Base-by-base conservation (phyloP, 2,113 vertebrate genomes). In the Solea solea region DNA sequence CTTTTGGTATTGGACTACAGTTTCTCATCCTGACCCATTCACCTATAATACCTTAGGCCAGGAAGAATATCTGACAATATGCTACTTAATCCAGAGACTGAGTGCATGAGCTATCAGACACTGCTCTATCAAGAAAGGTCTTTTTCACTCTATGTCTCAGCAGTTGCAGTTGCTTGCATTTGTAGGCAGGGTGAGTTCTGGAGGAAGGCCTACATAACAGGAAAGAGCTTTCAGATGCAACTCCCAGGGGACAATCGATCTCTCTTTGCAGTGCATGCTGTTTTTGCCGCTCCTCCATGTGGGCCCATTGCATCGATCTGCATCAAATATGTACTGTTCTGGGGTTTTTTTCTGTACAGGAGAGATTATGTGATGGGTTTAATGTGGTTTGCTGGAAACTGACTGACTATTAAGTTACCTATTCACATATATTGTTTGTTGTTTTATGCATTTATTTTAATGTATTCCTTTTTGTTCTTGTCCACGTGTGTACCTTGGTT, bases 201-300 rank as follows among this genome's bases (percentile, higher is more conserved):
- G 61, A 75, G 65, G 68, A 76, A 80, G 76, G 72, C 72, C 74
- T 79, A 41, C 70, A 74, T 80, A 83, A 84, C 76, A 87, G 73
- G 57, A 81, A 84, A 85, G 75, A 82, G 78, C 81, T 84, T 83
- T 88, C 81, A 85, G 57, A 82, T 82, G 74, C 60, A 57, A 60
- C 69, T 79, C 84, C 79, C 74, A 9, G 64, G 76, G 77, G 79
- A 72, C 73, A 61, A 89, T 91, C 66, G 80, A 91, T 90, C 76
- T 72, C 57, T 81, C 59, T 81, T 72, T 80, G 80, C 64, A 1
- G 64, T 68, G 71, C 34, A 34, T 69, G 78, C 75, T 83, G 78
- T 81, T 80, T 78, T 76, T 66, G 76, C 77, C 56, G 27, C 70
- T 71, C 70, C 69, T 84, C 74, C 77, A 49, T 62, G 70, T 75